Percentiles rank a stretch among this genome's conserved stretches.
Evolutionary conservation across 2,888 invertebrate genomes (phyloP).

Genomic region (Muscina levida): DNA sequence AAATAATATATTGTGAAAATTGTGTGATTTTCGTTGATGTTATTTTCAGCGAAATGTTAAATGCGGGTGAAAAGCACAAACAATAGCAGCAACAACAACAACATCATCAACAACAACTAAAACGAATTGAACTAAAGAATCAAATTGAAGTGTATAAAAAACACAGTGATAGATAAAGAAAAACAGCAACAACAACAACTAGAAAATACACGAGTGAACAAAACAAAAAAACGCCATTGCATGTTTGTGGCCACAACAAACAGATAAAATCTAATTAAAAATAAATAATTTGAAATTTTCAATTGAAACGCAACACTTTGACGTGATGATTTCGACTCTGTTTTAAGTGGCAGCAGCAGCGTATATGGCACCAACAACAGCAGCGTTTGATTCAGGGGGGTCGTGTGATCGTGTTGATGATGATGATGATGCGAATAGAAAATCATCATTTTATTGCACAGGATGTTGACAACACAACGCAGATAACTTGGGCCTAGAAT

Average conservation of each 20-base stretch:
- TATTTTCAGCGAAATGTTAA: slow-evolving; percentile 6
- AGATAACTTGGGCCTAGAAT: background rate
- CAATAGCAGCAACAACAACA: too few species aligned
- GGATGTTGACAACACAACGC: slow-evolving; percentile 33
- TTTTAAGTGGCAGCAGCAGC: background rate
- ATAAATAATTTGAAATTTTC: slow-evolving; percentile 36
- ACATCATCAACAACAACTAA: background rate
- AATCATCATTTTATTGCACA: slow-evolving; percentile 4
- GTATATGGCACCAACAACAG: too few species aligned
- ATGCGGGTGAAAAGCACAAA: slow-evolving; percentile 28
- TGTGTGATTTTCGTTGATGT: slow-evolving; percentile 12
- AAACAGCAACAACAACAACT: background rate
- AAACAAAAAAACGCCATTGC: slow-evolving; percentile 6
- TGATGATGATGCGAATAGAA: slow-evolving; percentile 19
- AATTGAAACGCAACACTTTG: slow-evolving; percentile 51
- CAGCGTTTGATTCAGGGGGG: slow-evolving; percentile 7
- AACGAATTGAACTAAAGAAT: slow-evolving; percentile 2
- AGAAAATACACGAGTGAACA: background rate
- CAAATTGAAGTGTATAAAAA: background rate
- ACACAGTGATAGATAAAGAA: background rate
- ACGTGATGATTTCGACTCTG: background rate
- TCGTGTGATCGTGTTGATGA: slow-evolving; percentile 17
- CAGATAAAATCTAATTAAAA: slow-evolving; percentile 52
- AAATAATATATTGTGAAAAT: slow-evolving; percentile 5
- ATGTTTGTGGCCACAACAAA: slow-evolving; percentile 34